These are phyloP conservation scores for Atrina japonica DNA, from an alignment of 2,888 invertebrate genomes.

Conservation along the genomic window DNA sequence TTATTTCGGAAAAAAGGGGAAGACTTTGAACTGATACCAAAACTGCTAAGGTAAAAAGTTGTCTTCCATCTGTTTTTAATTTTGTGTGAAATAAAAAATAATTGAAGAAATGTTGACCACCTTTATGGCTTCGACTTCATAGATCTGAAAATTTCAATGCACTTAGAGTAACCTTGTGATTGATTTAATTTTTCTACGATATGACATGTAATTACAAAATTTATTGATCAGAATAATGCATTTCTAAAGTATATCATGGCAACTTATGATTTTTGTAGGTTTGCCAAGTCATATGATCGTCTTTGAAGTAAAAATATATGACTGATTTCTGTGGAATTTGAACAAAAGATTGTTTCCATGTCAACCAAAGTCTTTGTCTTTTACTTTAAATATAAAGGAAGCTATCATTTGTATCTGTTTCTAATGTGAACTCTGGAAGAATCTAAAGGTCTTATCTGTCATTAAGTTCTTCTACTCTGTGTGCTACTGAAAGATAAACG, in stretches of 20 bases:
- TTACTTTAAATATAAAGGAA: slow-evolving; percentile 3
- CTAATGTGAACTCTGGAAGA: neutral
- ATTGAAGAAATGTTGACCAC: too few relatives aligned
- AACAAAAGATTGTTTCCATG: slow-evolving; percentile 20
- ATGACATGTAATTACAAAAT: slow-evolving; percentile 17
- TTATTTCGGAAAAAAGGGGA: too few relatives aligned
- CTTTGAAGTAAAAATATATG: slow-evolving; percentile 3
- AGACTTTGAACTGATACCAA: too few relatives aligned
- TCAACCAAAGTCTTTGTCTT: slow-evolving; percentile 11
- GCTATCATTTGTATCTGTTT: slow-evolving; percentile 8
- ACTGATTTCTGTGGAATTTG: slow-evolving; percentile 19
- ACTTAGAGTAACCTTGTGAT: slow-evolving; percentile 6
- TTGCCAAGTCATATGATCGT: slow-evolving; percentile 13
- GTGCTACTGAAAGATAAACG: slow-evolving; percentile 1
- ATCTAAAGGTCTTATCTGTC: slow-evolving; percentile 9
- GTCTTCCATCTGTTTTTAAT: too few relatives aligned
- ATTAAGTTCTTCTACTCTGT: slow-evolving; percentile 7
- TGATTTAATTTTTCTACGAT: slow-evolving; percentile 15
- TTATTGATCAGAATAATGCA: slow-evolving; percentile 17
- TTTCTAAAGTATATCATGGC: slow-evolving; percentile 9
- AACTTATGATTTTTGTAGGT: slow-evolving; percentile 4
- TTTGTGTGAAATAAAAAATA: too few relatives aligned
- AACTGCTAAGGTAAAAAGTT: too few relatives aligned
- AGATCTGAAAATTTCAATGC: neutral
- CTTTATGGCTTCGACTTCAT: neutral